Evolutionary conservation across 2,888 invertebrate species (phyloP).

Genomic region (Campoplex nolae): DNA sequence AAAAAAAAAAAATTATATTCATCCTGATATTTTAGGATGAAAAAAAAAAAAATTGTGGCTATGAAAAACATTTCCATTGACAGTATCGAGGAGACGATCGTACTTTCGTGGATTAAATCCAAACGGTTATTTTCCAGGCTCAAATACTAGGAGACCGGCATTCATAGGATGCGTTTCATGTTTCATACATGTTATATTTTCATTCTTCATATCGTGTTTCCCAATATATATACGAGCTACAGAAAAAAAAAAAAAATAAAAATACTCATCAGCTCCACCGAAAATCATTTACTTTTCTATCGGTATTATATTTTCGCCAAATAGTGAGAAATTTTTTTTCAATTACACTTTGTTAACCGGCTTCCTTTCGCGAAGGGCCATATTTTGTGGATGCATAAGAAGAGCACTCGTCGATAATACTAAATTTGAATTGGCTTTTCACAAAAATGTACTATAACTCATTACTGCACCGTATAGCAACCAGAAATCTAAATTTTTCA

Average conservation of each 20-base stretch:
- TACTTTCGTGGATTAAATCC: conserved; percentile 4
- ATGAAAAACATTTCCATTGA: not conserved
- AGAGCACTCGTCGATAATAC: too few species aligned
- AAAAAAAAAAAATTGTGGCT: not conserved
- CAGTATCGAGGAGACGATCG: not conserved
- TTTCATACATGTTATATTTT: not conserved
- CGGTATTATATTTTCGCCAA: not conserved
- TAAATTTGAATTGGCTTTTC: too few species aligned
- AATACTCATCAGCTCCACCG: not conserved
- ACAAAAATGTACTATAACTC: too few species aligned
- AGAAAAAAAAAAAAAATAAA: not conserved
- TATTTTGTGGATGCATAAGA: too few species aligned
- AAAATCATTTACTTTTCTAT: not conserved
- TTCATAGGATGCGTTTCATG: not conserved
- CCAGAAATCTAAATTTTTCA: too few species aligned
- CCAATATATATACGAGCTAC: not conserved
- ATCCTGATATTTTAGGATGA: not conserved
- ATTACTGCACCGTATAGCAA: too few species aligned
- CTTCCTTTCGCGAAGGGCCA: too few species aligned
- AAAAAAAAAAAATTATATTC: not conserved
- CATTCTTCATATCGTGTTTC: not conserved
- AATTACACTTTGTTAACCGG: not conserved
- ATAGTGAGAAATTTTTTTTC: not conserved
- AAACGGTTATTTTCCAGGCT: not conserved
- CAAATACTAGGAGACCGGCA: not conserved